These are phyloP conservation scores for Sarcophaga variegata DNA, from an alignment of 2,888 invertebrate species.

Conservation along the genomic window DNA sequence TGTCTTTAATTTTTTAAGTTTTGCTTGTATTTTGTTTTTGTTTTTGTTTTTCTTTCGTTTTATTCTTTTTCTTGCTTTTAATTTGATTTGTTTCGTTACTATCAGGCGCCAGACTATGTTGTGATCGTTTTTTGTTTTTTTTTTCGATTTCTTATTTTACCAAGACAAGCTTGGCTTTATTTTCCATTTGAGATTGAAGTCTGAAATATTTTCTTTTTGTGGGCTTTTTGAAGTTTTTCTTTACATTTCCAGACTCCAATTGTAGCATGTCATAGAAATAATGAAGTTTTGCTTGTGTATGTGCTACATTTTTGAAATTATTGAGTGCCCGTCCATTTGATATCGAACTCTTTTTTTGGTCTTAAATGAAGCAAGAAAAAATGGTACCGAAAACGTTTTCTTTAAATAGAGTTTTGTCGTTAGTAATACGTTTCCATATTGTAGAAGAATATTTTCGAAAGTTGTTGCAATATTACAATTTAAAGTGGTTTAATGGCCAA, in stretches of 20 bases:
- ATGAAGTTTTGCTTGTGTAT: slow-evolving; percentile 25
- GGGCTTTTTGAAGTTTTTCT: slow-evolving; percentile 2
- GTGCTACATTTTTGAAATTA: slow-evolving; percentile 55
- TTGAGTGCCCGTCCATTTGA: slow-evolving; percentile 12
- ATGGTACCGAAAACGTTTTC: slow-evolving; percentile 7
- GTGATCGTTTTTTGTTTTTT: slow-evolving; percentile 35
- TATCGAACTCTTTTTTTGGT: slow-evolving; percentile 8
- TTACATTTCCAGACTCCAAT: slow-evolving; percentile 3
- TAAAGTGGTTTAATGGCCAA: neutral
- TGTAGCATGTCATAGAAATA: slow-evolving; percentile 60
- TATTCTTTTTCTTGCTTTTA: slow-evolving; percentile 69
- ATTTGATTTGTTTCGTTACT: slow-evolving; percentile 74
- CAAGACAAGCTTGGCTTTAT: slow-evolving; percentile 18
- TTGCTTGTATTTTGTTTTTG: slow-evolving; percentile 20
- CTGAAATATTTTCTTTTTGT: slow-evolving; percentile 14
- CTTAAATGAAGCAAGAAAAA: neutral
- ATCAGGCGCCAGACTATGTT: slow-evolving; percentile 77
- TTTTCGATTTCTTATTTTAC: slow-evolving; percentile 2
- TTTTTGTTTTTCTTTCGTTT: slow-evolving; percentile 32
- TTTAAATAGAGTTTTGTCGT: neutral
- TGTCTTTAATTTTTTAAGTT: slow-evolving; percentile 37
- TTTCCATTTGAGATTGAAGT: slow-evolving; percentile 24
- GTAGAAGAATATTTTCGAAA: neutral
- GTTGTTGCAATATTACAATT: neutral
- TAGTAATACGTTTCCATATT: neutral